Percentiles rank a stretch among this genome's conserved stretches.
Conservation (phyloP, 23 tunicate species). For the Halocynthia roretzi region DNA sequence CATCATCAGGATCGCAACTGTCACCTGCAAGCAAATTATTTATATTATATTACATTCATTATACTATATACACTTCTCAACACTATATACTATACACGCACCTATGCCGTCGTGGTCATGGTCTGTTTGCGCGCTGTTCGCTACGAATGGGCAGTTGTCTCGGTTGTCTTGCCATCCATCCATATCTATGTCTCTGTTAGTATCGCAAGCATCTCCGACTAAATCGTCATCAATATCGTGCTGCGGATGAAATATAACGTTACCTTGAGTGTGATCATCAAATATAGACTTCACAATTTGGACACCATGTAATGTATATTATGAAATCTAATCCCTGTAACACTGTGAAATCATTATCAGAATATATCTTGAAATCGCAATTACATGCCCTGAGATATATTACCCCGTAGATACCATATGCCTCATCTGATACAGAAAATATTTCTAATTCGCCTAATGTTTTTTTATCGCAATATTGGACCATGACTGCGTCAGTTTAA, state of each 20-base stretch:
- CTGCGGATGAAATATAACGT: not conserved
- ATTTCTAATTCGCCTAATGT: too few species aligned
- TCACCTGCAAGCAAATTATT: constrained; percentile 50
- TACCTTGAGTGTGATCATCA: too few species aligned
- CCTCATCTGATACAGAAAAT: too few species aligned
- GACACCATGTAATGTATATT: too few species aligned
- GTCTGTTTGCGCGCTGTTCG: constrained; percentile 84
- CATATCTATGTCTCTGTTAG: constrained; percentile 58
- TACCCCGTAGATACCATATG: too few species aligned
- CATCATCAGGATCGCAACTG: constrained; percentile 88
- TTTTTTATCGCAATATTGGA: too few species aligned
- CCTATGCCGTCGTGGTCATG: constrained; percentile 82
- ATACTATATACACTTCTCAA: not conserved
- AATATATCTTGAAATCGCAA: too few species aligned
- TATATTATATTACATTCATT: not conserved
- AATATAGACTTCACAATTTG: too few species aligned
- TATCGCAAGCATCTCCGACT: constrained; percentile 81
- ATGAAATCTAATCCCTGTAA: too few species aligned
- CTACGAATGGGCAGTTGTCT: constrained; percentile 82
- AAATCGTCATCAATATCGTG: constrained; percentile 64
- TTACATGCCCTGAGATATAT: too few species aligned
- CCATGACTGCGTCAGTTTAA: too few species aligned
- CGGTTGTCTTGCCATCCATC: constrained; percentile 78
- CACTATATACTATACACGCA: constrained; percentile 7
- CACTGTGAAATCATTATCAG: too few species aligned